Conservation (phyloP, 2,113 vertebrate genomes). For the Pituophis catenifer region DNA sequence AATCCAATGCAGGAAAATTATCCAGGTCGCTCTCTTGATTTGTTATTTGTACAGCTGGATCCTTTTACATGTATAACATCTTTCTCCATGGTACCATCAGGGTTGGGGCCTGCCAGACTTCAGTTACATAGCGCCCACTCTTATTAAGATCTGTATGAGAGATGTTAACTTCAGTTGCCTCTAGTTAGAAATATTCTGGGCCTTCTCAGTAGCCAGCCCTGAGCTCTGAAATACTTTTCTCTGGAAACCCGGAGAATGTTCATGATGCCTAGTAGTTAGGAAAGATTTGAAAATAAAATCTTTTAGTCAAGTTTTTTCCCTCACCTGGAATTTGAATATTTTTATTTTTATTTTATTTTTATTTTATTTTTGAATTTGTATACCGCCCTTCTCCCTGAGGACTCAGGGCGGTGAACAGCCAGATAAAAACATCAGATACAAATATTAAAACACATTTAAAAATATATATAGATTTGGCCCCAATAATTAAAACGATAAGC, state of each 20-base stretch:
- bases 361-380: no score
- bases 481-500: no score
- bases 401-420: no score
- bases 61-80: neutral
- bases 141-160: neutral
- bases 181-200: neutral
- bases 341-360: no score
- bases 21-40: neutral
- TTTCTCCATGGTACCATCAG: neutral
- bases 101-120: neutral
- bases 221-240: neutral
- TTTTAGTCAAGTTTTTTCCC: neutral
- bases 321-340: neutral
- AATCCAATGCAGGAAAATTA: neutral
- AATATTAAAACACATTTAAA: no score
- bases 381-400: no score
- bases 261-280: neutral
- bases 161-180: neutral
- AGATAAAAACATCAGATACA: no score
- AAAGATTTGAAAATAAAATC: neutral
- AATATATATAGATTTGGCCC: no score
- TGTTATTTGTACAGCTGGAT: neutral
- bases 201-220: neutral
- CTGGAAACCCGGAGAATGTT: neutral
- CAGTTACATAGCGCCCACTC: neutral